Evolutionary conservation across 2,888 invertebrate genomes (phyloP).

Genomic region (Pyrocoelia pectoralis): DNA sequence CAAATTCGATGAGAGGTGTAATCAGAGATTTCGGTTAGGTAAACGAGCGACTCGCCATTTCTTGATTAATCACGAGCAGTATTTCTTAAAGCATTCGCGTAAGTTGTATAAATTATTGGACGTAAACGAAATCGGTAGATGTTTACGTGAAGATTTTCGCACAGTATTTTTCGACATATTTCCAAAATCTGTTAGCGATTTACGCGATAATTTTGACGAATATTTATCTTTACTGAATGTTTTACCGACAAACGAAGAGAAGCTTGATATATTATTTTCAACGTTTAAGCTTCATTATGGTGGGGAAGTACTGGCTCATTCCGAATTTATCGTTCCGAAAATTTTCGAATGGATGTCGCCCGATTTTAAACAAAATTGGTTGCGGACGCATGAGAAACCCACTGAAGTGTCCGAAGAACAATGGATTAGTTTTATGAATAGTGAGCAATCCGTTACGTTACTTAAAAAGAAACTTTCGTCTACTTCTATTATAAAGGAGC

Average conservation of each 20-base stretch:
- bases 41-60: conserved; percentile 18
- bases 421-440: conserved; percentile 19
- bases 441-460: conserved; percentile 20
- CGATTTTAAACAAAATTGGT: conserved; percentile 15
- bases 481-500: conserved; percentile 8
- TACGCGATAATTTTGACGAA: neutral
- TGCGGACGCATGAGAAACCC: conserved; percentile 9
- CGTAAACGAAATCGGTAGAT: conserved; percentile 8
- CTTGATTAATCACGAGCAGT: conserved; percentile 17
- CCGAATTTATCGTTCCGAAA: neutral
- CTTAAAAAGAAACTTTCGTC: conserved; percentile 20
- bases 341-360: conserved; percentile 20
- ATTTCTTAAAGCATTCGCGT: conserved; percentile 5
- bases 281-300: conserved; percentile 17
- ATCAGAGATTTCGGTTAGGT: conserved; percentile 16
- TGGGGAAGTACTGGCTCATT: conserved; percentile 12
- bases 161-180: conserved; percentile 16
- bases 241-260: conserved; percentile 6
- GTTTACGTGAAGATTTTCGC: conserved; percentile 15
- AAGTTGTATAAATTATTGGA: conserved; percentile 13
- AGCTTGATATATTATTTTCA: neutral
- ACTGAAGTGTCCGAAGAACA: neutral
- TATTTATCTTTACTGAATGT: neutral
- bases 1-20: conserved; percentile 21
- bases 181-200: conserved; percentile 13